These are phyloP conservation scores for Saiga tatarica DNA, from an alignment of 2,113 vertebrate genomes.

Conservation along the genomic window DNA sequence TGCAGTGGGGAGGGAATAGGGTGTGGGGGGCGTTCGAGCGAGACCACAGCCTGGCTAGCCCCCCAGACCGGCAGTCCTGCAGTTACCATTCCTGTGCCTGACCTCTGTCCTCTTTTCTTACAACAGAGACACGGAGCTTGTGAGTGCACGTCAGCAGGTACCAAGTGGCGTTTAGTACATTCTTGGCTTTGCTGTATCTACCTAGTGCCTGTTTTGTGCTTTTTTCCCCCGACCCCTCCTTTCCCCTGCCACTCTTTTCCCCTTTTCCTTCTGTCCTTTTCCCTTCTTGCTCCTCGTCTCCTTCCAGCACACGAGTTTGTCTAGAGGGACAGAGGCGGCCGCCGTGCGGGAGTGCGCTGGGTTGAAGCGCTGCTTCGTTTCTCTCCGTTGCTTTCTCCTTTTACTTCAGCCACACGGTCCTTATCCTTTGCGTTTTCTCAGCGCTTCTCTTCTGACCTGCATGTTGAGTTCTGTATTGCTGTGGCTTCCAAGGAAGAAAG, in stretches of 20 bases:
- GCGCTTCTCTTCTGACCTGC: slow-evolving; percentile 81
- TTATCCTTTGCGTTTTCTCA: slow-evolving; percentile 72
- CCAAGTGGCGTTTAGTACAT: slow-evolving; percentile 90
- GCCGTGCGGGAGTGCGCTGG: slow-evolving; percentile 59
- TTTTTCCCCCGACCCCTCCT: slow-evolving; percentile 62
- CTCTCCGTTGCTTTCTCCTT: slow-evolving; percentile 67
- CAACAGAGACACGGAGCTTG: slow-evolving; percentile 88
- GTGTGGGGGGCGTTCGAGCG: slow-evolving; percentile 60
- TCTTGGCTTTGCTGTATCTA: slow-evolving; percentile 91
- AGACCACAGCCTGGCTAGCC: slow-evolving; percentile 79
- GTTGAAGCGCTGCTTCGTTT: slow-evolving; percentile 75
- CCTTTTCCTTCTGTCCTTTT: slow-evolving; percentile 55
- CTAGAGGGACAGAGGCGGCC: slow-evolving; percentile 55
- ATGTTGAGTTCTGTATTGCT: slow-evolving; percentile 83
- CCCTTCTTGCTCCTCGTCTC: slow-evolving; percentile 52
- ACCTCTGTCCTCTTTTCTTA: slow-evolving; percentile 80
- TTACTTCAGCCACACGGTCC: slow-evolving; percentile 75
- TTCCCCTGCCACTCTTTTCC: slow-evolving; percentile 64
- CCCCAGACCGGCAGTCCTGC: slow-evolving; percentile 81
- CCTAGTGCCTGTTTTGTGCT: slow-evolving; percentile 88
- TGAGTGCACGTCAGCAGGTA: slow-evolving; percentile 94
- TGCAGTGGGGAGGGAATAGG: slow-evolving; percentile 74
- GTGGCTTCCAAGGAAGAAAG: slow-evolving; percentile 76
- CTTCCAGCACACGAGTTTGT: slow-evolving; percentile 59
- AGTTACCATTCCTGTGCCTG: slow-evolving; percentile 86